Percentiles rank a stretch among this genome's conserved stretches.
These are phyloP conservation scores for Molorchus minor DNA, from an alignment of 2,888 invertebrate genomes.

Conservation along the genomic window DNA sequence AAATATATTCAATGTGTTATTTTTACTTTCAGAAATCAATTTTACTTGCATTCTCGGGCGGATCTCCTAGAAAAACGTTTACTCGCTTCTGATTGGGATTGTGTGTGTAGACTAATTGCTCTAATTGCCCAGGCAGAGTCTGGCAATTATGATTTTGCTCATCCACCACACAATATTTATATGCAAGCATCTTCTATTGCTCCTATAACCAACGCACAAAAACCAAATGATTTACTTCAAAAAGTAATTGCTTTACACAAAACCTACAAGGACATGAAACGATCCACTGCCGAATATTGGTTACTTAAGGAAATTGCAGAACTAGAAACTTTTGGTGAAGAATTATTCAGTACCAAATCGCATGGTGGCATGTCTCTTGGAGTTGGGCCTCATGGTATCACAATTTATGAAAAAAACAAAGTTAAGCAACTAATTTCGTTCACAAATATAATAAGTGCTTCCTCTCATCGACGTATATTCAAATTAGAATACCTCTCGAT, in stretches of 20 bases:
- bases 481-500: conserved; percentile 77
- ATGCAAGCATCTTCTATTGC: conserved; percentile 72
- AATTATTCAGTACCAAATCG: conserved; percentile 77
- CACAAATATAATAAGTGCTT: conserved; percentile 82
- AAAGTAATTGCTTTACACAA: conserved; percentile 72
- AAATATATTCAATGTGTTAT: not conserved
- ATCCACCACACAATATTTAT: conserved; percentile 70
- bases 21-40: conserved; percentile 72
- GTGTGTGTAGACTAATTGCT: conserved; percentile 77
- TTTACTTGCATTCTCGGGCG: conserved; percentile 83
- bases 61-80: conserved; percentile 80
- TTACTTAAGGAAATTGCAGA: conserved; percentile 82
- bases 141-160: conserved; percentile 73
- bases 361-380: conserved; percentile 69
- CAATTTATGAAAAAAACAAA: conserved; percentile 71
- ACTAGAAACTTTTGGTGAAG: conserved; percentile 84
- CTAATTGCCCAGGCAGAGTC: conserved; percentile 80
- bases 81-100: conserved; percentile 74
- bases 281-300: conserved; percentile 85
- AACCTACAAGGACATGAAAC: conserved; percentile 68
- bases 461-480: conserved; percentile 78
- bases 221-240: conserved; percentile 71
- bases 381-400: conserved; percentile 86
- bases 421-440: conserved; percentile 81
- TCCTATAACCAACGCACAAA: conserved; percentile 66